Base-by-base conservation (phyloP, 2,113 vertebrate genomes). In the Kobus ellipsiprymnus region DNA sequence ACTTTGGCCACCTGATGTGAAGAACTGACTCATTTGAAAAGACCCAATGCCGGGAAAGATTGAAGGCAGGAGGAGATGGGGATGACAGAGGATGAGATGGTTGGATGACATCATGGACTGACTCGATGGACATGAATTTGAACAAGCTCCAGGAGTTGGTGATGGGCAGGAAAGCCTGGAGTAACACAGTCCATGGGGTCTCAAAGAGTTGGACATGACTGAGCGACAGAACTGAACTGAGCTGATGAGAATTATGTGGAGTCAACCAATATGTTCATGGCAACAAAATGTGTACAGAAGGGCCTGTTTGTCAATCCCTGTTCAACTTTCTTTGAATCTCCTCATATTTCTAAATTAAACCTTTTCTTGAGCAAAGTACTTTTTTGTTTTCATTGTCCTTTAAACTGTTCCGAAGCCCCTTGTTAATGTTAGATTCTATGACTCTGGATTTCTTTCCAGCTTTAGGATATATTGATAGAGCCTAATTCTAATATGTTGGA, bases 351-450 rank as follows among this genome's bases (percentile, higher is more conserved):
- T 88, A 87, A 78, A 60, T 46, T 94, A 52, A 88, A 25, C 1
- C 50, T 33, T 3, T 88, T 78, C 3, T 52, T 74, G 67, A 77
- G 3, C 84, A 80, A 90, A 85, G 14, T 87, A 60, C 5, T 19
- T 1, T 84, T 96, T 80, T 94, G 27, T 52, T 71, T 87, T 67
- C 77, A 74, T 86, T 89, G 5, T 83, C 54, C 27, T 71, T 95
- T 91, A 46, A 54, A 90, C 44, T 57, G 0, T 44, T 81, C 23
- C 13, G 40, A 64, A 52, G 15, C 52, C 10, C 60, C 25, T 80
- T 86, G 1, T 5, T 8, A 64, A 74, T 59, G 74, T 82, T 80
- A 62, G 88, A 88, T 67, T 96, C 5, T 80, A 21, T 91, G 57
- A 1, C 19, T 82, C 29, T 87, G 17, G 15, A 54, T 85, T 92